Base-by-base conservation (phyloP, 2,113 vertebrate genomes). In the Nyctereutes procyonoides region DNA sequence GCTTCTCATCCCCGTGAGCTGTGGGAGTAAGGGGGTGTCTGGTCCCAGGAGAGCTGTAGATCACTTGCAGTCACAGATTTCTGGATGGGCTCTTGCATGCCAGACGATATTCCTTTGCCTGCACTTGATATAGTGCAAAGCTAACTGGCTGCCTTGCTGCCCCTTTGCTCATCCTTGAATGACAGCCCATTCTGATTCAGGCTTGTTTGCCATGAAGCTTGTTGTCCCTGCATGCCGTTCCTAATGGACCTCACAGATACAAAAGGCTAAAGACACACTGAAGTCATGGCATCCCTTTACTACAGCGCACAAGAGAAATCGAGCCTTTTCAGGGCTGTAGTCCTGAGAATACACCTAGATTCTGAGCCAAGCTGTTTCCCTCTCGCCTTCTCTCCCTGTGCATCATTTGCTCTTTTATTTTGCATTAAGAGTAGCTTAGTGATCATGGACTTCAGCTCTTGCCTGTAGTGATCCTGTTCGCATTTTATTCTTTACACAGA, bases 401-500 rank as follows among this genome's bases (percentile, higher is more conserved):
- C 71, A 90, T 97, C 86, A 7, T 96, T 97, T 98, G 38, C 90
- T 94, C 93, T 94, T 96, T 96, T 97, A 90, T 98, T 97, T 95
- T 93, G 94, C 90, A 87, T 88, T 93, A 87, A 96, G 93, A 93
- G 97, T 77, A 95, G 85, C 87, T 97, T 92, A 55, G 96, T 94
- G 96, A 94, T 97, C 94, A 95, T 98, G 97, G 98, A 97, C 97
- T 98, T 98, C 85, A 12, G 97, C 92, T 96, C 97, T 98, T 96
- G 96, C 98, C 97, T 94, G 76, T 97, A 98, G 98, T 97, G 95
- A 98, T 97, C 88, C 97, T 98, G 98, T 97, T 97, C 90, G 51
- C 98, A 96, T 98, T 98, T 98, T 97, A 98, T 98, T 98, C 97
- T 98, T 98, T 96, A 97, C 98, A 98, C 99, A 99, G 99, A 98